A percentile compares a stretch with the other conserved stretches of the same genome.
These are phyloP conservation scores for Dryomyza anilis DNA, from an alignment of 2,888 invertebrate genomes.

Conservation along the genomic window DNA sequence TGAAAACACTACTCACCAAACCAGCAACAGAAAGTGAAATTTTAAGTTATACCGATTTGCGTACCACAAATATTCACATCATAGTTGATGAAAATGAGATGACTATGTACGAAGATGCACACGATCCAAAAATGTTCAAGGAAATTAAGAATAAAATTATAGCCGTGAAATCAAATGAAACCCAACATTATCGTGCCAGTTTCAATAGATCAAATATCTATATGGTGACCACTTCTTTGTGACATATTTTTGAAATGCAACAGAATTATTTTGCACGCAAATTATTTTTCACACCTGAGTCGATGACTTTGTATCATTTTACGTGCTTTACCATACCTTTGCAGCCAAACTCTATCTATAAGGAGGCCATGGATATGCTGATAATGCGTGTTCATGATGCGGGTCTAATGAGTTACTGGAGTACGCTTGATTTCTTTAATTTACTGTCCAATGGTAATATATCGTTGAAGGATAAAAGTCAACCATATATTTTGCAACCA, in stretches of 20 bases:
- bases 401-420: slow-evolving; percentile 31
- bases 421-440: slow-evolving; percentile 19
- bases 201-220: background rate
- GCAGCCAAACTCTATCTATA: slow-evolving; percentile 32
- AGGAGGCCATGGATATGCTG: slow-evolving; percentile 23
- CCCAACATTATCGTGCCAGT: background rate
- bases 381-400: slow-evolving; percentile 21
- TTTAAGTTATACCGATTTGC: slow-evolving; percentile 6
- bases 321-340: slow-evolving; percentile 31
- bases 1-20: slow-evolving; percentile 24
- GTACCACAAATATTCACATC: background rate
- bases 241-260: slow-evolving; percentile 4
- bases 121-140: background rate
- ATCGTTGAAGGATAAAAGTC: slow-evolving; percentile 26
- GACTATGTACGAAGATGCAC: background rate
- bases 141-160: background rate
- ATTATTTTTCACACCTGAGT: slow-evolving; percentile 9
- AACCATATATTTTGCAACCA: background rate
- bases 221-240: slow-evolving; percentile 2
- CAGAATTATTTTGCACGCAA: background rate
- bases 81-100: background rate
- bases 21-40: background rate
- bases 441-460: slow-evolving; percentile 26
- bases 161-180: background rate
- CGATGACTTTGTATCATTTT: slow-evolving; percentile 24